A percentile compares a stretch with the other conserved stretches of the same genome.
Evolutionary conservation across 92 coral and sea anemone species (phyloP).

Genomic region (Epizoanthus ramosus): DNA sequence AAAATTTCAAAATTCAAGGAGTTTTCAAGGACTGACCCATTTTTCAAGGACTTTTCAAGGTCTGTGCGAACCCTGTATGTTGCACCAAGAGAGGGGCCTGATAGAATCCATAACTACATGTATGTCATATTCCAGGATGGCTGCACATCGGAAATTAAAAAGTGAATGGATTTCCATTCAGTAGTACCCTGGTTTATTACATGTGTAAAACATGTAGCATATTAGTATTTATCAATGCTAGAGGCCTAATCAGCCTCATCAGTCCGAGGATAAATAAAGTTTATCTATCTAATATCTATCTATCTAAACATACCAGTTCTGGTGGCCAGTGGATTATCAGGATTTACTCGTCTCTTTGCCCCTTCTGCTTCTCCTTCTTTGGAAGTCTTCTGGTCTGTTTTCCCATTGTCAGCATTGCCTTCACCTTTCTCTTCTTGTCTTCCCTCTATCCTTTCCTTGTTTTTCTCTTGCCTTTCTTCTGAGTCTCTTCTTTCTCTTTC

Average conservation of each 20-base stretch:
- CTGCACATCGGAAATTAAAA: neutral
- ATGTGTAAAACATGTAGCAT: neutral
- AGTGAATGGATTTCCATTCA: too few relatives aligned
- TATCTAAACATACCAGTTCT: neutral
- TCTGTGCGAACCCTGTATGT: too few relatives aligned
- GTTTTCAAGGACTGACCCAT: too few relatives aligned
- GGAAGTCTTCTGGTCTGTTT: neutral
- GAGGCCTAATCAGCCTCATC: too few relatives aligned
- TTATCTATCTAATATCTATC: too few relatives aligned
- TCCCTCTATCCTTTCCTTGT: slow-evolving; percentile 25
- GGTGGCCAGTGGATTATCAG: slow-evolving; percentile 68
- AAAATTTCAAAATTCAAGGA: too few relatives aligned
- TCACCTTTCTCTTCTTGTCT: slow-evolving; percentile 34
- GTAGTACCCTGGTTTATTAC: too few relatives aligned
- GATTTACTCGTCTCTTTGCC: slow-evolving; percentile 52
- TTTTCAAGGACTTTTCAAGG: too few relatives aligned
- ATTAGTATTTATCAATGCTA: too few relatives aligned
- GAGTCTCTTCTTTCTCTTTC: slow-evolving; percentile 21
- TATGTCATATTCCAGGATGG: neutral
- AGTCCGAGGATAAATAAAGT: too few relatives aligned
- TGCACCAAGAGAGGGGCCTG: neutral
- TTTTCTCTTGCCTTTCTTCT: slow-evolving; percentile 35
- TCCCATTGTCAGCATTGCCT: neutral
- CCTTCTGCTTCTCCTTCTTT: slow-evolving; percentile 5
- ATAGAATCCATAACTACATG: neutral